Conservation (phyloP, 2,888 invertebrate species). For the Odontocerum albicorne region DNA sequence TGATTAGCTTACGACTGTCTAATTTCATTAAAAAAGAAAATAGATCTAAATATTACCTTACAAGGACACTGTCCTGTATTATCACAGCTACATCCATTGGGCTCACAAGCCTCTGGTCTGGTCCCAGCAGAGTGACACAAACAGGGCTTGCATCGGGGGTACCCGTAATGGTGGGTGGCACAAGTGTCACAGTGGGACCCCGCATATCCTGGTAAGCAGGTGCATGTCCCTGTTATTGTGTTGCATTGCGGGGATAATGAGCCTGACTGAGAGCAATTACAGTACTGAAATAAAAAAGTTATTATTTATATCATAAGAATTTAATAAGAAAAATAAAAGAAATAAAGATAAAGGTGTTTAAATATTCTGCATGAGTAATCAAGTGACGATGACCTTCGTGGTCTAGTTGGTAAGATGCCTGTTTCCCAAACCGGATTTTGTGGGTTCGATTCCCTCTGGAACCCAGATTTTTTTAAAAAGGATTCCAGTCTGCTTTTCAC, state of each 20-base stretch:
- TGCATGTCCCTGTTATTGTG: conserved; percentile 69
- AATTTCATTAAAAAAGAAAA: no score
- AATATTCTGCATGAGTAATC: no score
- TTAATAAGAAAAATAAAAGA: no score
- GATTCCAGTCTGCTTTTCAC: no score
- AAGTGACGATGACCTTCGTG: no score
- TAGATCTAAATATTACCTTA: conserved; percentile 68
- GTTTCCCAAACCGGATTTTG: no score
- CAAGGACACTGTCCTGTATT: conserved; percentile 83
- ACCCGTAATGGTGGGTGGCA: conserved; percentile 83
- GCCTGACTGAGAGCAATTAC: conserved; percentile 34
- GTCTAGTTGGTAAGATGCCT: no score
- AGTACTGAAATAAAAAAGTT: conserved; percentile 34
- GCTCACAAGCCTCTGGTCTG: conserved; percentile 49
- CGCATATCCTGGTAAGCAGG: conserved; percentile 72
- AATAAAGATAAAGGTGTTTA: no score
- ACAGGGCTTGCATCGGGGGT: conserved; percentile 84
- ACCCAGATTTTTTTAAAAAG: no score
- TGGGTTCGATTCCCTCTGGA: no score
- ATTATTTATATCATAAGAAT: no score
- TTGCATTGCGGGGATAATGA: conserved; percentile 58
- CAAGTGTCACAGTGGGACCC: conserved; percentile 83
- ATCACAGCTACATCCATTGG: conserved; percentile 69
- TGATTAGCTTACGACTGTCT: no score
- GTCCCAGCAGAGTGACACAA: conserved; percentile 80